Percentiles rank a stretch among this genome's conserved stretches.
Evolutionary conservation across 2,113 vertebrate species (phyloP).

Genomic region (Catharus minimus): DNA sequence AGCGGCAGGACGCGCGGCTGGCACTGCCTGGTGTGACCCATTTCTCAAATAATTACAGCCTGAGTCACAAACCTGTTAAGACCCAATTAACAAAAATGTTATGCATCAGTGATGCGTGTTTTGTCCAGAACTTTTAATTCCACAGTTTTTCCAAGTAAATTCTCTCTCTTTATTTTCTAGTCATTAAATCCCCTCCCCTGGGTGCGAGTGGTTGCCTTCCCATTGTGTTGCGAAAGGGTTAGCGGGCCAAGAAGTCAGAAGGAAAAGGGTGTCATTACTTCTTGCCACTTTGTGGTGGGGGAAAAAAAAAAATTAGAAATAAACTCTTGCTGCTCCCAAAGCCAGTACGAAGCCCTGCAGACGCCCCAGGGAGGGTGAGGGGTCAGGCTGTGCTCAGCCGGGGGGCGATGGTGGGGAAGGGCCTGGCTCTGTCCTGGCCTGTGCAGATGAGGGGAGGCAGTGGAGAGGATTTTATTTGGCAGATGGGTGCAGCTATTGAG

Average conservation of each 20-base stretch:
- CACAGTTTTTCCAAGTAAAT: constrained; percentile 78
- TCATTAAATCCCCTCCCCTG: constrained; percentile 81
- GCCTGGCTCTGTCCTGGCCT: neutral
- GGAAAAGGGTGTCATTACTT: constrained; percentile 48
- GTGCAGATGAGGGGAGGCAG: constrained; percentile 19
- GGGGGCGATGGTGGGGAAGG: neutral
- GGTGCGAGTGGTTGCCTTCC: constrained; percentile 68
- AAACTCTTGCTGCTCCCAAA: neutral
- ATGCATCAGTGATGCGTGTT: constrained; percentile 77
- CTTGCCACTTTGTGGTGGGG: neutral
- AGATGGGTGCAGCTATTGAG: constrained; percentile 69
- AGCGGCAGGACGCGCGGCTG: constrained; percentile 38
- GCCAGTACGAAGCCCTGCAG: neutral
- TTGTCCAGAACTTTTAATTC: constrained; percentile 80
- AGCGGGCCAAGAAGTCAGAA: constrained; percentile 62
- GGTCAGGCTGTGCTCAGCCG: neutral
- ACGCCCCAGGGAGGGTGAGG: accelerated
- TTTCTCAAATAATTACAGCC: constrained; percentile 75
- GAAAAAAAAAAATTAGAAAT: neutral
- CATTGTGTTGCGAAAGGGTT: constrained; percentile 71
- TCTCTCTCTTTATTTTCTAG: constrained; percentile 77
- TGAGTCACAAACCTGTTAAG: constrained; percentile 81
- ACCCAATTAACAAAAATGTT: constrained; percentile 82
- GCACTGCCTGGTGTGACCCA: constrained; percentile 73
- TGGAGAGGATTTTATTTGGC: constrained; percentile 57